Evolutionary conservation across 2,888 invertebrate genomes (phyloP).

Genomic region (Plemyria rubiginata): DNA sequence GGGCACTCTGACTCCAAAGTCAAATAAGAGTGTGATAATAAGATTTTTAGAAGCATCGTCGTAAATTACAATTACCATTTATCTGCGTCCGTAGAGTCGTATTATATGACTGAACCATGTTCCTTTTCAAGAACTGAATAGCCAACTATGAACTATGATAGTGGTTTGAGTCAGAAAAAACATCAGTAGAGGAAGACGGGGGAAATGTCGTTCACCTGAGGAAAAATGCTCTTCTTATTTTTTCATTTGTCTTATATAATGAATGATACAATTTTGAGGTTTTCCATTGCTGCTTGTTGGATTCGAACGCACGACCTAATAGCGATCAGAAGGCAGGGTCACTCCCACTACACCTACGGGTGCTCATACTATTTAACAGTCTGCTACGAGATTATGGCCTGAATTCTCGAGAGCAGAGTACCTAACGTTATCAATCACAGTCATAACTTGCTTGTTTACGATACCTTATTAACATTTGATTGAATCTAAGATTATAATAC

Average conservation of each 20-base stretch:
- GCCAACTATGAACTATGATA: no score
- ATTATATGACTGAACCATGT: slow-evolving; percentile 15
- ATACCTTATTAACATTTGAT: slow-evolving; percentile 21
- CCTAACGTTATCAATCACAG: slow-evolving; percentile 14
- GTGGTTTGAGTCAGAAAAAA: no score
- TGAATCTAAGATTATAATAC: slow-evolving; percentile 17
- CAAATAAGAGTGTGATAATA: slow-evolving; percentile 18
- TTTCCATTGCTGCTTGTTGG: no score
- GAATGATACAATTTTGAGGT: no score
- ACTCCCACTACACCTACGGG: no score
- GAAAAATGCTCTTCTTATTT: no score
- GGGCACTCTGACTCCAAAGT: slow-evolving; percentile 12
- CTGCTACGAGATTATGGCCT: neutral
- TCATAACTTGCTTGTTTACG: slow-evolving; percentile 13
- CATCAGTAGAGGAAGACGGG: no score
- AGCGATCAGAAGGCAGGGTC: no score
- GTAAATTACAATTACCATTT: slow-evolving; percentile 9
- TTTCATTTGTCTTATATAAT: no score
- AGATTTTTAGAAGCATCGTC: slow-evolving; percentile 13
- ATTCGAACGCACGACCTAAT: neutral
- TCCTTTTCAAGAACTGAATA: neutral
- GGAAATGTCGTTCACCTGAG: no score
- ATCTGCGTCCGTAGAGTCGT: slow-evolving; percentile 19
- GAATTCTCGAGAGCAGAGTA: neutral
- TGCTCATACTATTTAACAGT: no score